Percentiles rank a stretch among this genome's conserved stretches.
Conservation (phyloP, 2,797 vertebrate genomes). For the Schizothorax lantsangensis region DNA sequence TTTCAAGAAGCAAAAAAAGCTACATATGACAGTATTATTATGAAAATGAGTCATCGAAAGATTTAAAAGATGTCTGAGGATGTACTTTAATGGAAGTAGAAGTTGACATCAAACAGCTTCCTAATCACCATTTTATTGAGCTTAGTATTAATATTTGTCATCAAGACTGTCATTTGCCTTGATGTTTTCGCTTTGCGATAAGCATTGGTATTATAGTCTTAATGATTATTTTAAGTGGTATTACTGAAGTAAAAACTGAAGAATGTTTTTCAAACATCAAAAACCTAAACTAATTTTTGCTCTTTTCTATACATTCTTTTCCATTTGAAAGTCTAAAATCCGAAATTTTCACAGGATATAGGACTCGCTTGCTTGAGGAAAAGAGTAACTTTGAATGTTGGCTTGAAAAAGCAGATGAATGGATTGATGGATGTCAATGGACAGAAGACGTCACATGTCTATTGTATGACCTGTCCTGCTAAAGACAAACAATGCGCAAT, state of each 20-base stretch:
- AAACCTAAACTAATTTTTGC: not conserved
- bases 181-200: not conserved
- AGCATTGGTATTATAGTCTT: not conserved
- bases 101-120: conserved; percentile 20
- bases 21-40: conserved; percentile 6
- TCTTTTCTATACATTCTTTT: not conserved
- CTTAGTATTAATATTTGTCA: conserved; percentile 30
- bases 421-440: not conserved
- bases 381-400: not conserved
- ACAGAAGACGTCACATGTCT: not conserved
- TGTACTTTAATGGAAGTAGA: conserved; percentile 19
- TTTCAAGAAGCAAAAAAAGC: conserved; percentile 19
- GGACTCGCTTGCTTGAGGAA: not conserved
- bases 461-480: not conserved
- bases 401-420: not conserved
- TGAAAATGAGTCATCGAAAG: conserved; percentile 39
- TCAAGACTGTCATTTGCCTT: not conserved
- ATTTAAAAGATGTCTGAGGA: conserved; percentile 37
- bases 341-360: not conserved
- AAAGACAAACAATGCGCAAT: not conserved
- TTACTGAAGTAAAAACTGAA: not conserved
- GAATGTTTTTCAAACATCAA: not conserved
- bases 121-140: conserved; percentile 20
- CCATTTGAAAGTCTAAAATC: not conserved
- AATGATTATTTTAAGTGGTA: not conserved